Conservation (phyloP, 2,797 vertebrate species). For the Sebastiscus albofasciatus region DNA sequence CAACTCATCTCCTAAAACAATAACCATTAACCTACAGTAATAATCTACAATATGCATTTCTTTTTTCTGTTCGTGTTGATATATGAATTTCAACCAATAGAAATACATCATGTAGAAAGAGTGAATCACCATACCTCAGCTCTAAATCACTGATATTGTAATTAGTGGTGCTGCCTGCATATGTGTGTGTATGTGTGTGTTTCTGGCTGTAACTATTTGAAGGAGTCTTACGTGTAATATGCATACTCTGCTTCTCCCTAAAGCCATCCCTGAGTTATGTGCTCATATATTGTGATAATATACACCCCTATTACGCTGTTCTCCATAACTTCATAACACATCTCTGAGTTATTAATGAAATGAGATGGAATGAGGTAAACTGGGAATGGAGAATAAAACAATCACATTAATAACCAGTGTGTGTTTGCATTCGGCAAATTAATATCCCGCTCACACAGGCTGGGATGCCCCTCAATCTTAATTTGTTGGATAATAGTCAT, state of each 20-base stretch:
- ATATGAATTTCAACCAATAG: slow-evolving; percentile 26
- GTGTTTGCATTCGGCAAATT: slow-evolving; percentile 68
- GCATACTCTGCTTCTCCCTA: slow-evolving; percentile 31
- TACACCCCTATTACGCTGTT: slow-evolving; percentile 43
- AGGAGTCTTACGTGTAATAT: slow-evolving; percentile 19
- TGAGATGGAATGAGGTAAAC: slow-evolving; percentile 49
- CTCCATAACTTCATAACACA: slow-evolving; percentile 55
- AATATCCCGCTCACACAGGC: slow-evolving; percentile 53
- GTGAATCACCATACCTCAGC: slow-evolving; percentile 10
- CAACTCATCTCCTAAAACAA: neutral
- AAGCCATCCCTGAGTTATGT: slow-evolving; percentile 64
- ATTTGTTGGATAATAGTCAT: slow-evolving; percentile 48
- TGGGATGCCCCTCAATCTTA: slow-evolving; percentile 54
- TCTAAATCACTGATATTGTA: slow-evolving; percentile 31
- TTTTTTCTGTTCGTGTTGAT: slow-evolving; percentile 22
- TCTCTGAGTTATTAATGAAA: slow-evolving; percentile 69
- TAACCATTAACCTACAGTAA: slow-evolving; percentile 6
- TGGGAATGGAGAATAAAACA: slow-evolving; percentile 46
- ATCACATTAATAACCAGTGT: slow-evolving; percentile 72
- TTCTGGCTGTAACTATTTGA: slow-evolving; percentile 11
- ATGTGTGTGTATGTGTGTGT: neutral
- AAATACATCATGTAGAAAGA: slow-evolving; percentile 30
- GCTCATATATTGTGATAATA: slow-evolving; percentile 61
- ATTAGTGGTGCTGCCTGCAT: slow-evolving; percentile 19
- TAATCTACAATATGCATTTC: neutral